Percentiles rank a stretch among this genome's conserved stretches.
These are phyloP conservation scores for Sminthurinus aureus DNA, from an alignment of 2,888 invertebrate genomes.

Conservation along the genomic window DNA sequence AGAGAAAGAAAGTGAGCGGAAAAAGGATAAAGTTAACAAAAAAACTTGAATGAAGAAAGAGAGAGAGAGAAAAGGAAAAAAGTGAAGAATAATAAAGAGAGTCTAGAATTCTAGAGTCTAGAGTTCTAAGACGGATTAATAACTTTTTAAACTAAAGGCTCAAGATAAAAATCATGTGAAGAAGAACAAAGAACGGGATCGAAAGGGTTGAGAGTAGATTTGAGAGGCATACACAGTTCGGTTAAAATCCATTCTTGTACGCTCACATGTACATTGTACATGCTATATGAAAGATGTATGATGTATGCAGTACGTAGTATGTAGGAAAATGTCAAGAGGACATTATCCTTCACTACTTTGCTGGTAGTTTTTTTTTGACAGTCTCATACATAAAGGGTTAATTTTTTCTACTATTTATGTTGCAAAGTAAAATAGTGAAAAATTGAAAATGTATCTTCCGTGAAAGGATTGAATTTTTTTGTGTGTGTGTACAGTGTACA, in stretches of 20 bases:
- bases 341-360: too few relatives aligned
- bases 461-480: too few relatives aligned
- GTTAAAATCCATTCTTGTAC: too few relatives aligned
- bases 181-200: conserved; percentile 32
- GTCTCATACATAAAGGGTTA: too few relatives aligned
- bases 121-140: conserved; percentile 24
- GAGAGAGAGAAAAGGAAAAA: conserved; percentile 22
- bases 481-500: too few relatives aligned
- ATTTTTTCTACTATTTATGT: too few relatives aligned
- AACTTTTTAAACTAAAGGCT: conserved; percentile 19
- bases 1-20: conserved; percentile 6
- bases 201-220: conserved; percentile 40
- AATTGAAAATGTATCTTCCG: too few relatives aligned
- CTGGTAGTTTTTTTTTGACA: too few relatives aligned
- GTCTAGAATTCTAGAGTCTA: background rate
- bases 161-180: conserved; percentile 17
- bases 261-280: too few relatives aligned
- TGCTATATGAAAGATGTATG: too few relatives aligned
- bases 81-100: background rate
- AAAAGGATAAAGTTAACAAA: conserved; percentile 16
- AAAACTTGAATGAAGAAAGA: background rate
- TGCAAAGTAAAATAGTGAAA: too few relatives aligned
- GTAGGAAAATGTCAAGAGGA: too few relatives aligned
- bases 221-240: conserved; percentile 27
- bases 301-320: conserved; percentile 8